These are phyloP conservation scores for Drosophila kambysellisi DNA, from an alignment of 2,888 invertebrate genomes.

Conservation along the genomic window DNA sequence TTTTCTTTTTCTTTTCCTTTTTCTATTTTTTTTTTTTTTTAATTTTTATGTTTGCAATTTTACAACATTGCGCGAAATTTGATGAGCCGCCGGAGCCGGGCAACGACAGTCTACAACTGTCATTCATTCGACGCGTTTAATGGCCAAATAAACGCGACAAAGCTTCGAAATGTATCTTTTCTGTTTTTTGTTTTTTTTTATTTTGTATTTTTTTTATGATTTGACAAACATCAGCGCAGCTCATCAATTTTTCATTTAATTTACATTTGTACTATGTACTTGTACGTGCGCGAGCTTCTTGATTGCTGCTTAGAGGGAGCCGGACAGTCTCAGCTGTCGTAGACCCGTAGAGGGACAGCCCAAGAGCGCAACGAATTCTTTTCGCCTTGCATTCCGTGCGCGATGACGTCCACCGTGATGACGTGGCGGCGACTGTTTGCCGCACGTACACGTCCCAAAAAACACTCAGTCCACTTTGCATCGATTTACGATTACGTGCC, in stretches of 20 bases:
- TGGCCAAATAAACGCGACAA: slow-evolving; percentile 69
- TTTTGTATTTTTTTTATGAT: neutral
- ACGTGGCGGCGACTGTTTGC: slow-evolving; percentile 37
- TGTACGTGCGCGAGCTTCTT: slow-evolving; percentile 46
- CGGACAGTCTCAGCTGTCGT: slow-evolving; percentile 1
- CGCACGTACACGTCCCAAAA: slow-evolving; percentile 43
- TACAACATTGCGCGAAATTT: slow-evolving; percentile 49
- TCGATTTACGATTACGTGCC: slow-evolving; percentile 60
- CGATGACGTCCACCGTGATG: slow-evolving; percentile 66
- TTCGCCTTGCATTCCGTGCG: slow-evolving; percentile 75
- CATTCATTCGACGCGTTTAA: slow-evolving; percentile 66
- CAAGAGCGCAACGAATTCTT: slow-evolving; percentile 71
- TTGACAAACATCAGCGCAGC: slow-evolving; percentile 27
- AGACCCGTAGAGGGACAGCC: slow-evolving; percentile 35
- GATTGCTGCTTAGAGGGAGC: slow-evolving; percentile 8
- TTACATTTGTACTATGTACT: slow-evolving; percentile 69
- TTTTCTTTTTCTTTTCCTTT: slow-evolving; percentile 4
- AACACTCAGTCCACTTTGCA: slow-evolving; percentile 41
- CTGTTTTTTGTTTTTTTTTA: neutral
- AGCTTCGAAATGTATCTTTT: slow-evolving; percentile 39
- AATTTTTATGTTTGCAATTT: slow-evolving; percentile 6
- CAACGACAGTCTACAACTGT: slow-evolving; percentile 77
- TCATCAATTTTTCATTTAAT: slow-evolving; percentile 82
- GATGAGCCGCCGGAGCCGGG: slow-evolving; percentile 64
- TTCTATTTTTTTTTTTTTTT: neutral